Base-by-base conservation (phyloP, 2,888 invertebrate species). In the Tachina fera region DNA sequence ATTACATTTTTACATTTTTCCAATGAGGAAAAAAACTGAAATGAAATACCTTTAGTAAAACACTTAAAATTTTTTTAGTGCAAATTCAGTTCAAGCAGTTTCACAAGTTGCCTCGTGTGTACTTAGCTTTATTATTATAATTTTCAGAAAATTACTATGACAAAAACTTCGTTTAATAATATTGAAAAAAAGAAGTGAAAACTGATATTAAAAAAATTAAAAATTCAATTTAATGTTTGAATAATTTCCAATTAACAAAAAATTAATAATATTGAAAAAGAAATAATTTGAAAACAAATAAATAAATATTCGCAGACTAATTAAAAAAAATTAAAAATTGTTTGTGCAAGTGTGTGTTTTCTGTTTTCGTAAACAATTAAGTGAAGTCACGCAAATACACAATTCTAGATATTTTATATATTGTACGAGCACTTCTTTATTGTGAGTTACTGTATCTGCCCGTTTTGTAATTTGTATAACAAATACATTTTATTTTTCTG, bases 341-440 rank as follows among this genome's bases (percentile, higher is more conserved):
- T 31, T 76, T 65, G 11, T 41, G 10, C 45, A 53, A 67, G 19
- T 53, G 43, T 67, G 11, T 58, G 1, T 13, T 65, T 31, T 31
- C 3, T 22, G 22, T 31, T 31, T 67, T 43, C 47, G 39, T 14
- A 11, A 22, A 9, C 31, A 76, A 76, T 76, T 56, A 67, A 65
- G 22, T 11, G n/a, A 19, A 61, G 61, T 14, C 74, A 51, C 49
- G 19, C 61, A 51, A 14, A 43, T 43, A 19, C 41, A 8, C 49
- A 63, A 53, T 43, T 10, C 9, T 22, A 53, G 11, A 63, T 51
- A 43, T 31, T 31, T 56, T 11, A 39, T 1, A 51, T 22, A 6
- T 19, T 63, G 51, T 63, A 31, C 31, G 31, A 31, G 31, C 31
- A 6, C 5, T 5, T 31, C 5, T 31, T 31, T 6, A 31, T 6